Conservation (phyloP, 1,140 invertebrate genomes). For the Pectinophora gossypiella region DNA sequence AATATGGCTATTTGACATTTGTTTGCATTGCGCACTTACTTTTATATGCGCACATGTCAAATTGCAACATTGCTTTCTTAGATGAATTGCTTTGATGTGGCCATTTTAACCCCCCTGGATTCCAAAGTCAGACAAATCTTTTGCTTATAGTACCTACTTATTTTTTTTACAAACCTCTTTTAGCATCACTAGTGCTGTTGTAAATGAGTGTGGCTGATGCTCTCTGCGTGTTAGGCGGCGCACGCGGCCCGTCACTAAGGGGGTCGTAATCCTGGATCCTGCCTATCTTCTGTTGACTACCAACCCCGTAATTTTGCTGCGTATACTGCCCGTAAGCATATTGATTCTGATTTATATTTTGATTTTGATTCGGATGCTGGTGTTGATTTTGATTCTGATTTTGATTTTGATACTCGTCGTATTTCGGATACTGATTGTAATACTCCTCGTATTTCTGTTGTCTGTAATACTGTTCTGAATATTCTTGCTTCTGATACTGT, state of each 20-base stretch:
- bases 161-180: constrained; percentile 60
- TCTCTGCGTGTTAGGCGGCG: constrained; percentile 84
- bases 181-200: constrained; percentile 75
- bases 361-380: constrained; percentile 50
- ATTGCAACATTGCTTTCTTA: too few species aligned
- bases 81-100: too few species aligned
- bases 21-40: too few species aligned
- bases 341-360: too few species aligned
- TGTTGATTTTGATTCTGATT: constrained; percentile 56
- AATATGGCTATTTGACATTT: too few species aligned
- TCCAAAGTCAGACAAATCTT: too few species aligned
- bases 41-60: too few species aligned
- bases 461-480: neutral
- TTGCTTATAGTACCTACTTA: too few species aligned
- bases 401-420: constrained; percentile 38
- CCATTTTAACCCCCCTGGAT: too few species aligned
- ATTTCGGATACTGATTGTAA: constrained; percentile 34
- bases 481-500: neutral
- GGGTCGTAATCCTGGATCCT: constrained; percentile 90
- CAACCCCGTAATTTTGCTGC: constrained; percentile 31
- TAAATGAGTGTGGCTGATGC: constrained; percentile 89
- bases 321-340: constrained; percentile 7
- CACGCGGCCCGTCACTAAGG: constrained; percentile 81
- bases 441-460: constrained; percentile 52
- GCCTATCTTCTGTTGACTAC: constrained; percentile 71